Conservation (phyloP, 2,113 vertebrate genomes). For the Heterotis niloticus region DNA sequence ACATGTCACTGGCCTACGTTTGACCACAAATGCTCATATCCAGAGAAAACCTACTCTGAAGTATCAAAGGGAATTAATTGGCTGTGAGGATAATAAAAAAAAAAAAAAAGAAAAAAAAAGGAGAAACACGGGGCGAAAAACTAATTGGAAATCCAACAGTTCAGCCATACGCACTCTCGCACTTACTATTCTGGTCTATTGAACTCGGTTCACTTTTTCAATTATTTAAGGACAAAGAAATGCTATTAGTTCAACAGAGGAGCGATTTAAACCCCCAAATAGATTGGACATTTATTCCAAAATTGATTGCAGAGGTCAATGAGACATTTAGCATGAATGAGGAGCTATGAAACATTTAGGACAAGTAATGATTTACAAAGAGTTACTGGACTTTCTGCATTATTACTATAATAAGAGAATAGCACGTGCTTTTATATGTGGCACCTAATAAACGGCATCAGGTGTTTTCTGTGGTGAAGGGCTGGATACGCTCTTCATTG, state of each 20-base stretch:
- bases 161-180: conserved; percentile 31
- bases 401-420: conserved; percentile 20
- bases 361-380: conserved; percentile 36
- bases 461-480: not conserved
- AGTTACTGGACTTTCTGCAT: conserved; percentile 13
- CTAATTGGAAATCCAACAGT: conserved; percentile 38
- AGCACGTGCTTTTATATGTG: conserved; percentile 25
- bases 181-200: conserved; percentile 27
- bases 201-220: conserved; percentile 44
- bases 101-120: conserved; percentile 1
- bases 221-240: conserved; percentile 45
- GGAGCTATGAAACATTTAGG: conserved; percentile 32
- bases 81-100: conserved; percentile 29
- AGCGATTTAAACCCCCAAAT: conserved; percentile 41
- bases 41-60: conserved; percentile 27
- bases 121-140: conserved; percentile 20
- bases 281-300: conserved; percentile 34
- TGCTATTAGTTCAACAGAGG: conserved; percentile 29
- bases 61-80: conserved; percentile 35
- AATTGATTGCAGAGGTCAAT: conserved; percentile 32
- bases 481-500: not conserved
- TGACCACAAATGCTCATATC: not conserved
- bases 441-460: not conserved
- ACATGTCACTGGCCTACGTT: not conserved
- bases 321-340: conserved; percentile 39